phyloP scores from a whole-genome alignment of 2,888 invertebrate species.

The Eristalis intricaria region DNA sequence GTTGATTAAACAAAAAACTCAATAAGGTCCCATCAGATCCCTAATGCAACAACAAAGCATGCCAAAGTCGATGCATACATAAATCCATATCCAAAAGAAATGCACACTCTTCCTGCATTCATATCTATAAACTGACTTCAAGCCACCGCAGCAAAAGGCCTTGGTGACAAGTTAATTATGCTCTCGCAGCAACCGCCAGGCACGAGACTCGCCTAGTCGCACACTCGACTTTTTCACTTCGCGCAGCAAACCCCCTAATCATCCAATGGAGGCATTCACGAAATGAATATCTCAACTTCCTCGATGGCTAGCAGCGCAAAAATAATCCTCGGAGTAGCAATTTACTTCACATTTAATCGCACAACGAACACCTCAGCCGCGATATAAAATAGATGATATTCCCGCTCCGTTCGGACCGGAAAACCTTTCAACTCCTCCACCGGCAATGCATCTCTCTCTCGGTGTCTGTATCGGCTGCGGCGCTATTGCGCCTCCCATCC shows the following conservation, averaged over 20 bases:
- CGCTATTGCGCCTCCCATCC: slow-evolving; percentile 36
- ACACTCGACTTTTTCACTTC: slow-evolving; percentile 22
- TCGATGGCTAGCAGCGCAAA: slow-evolving; percentile 49
- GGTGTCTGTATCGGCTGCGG: slow-evolving; percentile 10
- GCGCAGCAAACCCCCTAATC: slow-evolving; percentile 51
- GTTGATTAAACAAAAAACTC: too few relatives aligned
- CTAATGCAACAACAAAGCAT: too few relatives aligned
- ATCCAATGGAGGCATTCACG: slow-evolving; percentile 56
- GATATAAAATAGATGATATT: slow-evolving; percentile 46
- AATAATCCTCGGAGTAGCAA: slow-evolving; percentile 66
- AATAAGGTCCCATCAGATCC: too few relatives aligned
- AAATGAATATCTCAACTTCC: slow-evolving; percentile 65
- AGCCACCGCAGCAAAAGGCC: slow-evolving; percentile 18
- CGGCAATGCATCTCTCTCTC: slow-evolving; percentile 28
- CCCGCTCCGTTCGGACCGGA: not conserved
- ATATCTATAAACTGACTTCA: slow-evolving; percentile 45
- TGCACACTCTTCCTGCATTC: not conserved
- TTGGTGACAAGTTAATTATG: slow-evolving; percentile 69
- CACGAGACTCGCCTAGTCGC: slow-evolving; percentile 17
- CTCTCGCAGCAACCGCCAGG: slow-evolving; percentile 16
- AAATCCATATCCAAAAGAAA: not conserved
- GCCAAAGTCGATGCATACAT: not conserved
- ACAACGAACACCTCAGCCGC: slow-evolving; percentile 55
- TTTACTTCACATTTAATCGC: slow-evolving; percentile 65
- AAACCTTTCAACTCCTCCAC: slow-evolving; percentile 27